These are phyloP conservation scores for Platypus cylindrus DNA, from an alignment of 2,888 invertebrate genomes.

Conservation along the genomic window DNA sequence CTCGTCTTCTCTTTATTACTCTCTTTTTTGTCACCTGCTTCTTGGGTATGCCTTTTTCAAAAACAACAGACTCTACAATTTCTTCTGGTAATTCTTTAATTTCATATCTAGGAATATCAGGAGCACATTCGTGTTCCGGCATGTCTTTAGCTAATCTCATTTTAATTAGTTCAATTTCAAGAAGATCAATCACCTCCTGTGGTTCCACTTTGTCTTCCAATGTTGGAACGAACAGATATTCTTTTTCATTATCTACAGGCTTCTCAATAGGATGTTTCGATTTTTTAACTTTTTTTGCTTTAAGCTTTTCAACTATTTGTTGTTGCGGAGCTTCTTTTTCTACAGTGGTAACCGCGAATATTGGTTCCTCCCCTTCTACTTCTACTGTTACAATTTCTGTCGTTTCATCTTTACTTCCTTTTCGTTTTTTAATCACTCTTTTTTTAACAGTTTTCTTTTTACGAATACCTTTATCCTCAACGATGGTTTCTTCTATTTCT, in stretches of 20 bases:
- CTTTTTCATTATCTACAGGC: conserved; percentile 21
- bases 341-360: conserved; percentile 29
- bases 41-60: conserved; percentile 17
- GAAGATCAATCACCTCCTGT: conserved; percentile 20
- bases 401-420: conserved; percentile 22
- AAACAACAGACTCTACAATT: conserved; percentile 24
- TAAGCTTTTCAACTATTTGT: conserved; percentile 18
- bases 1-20: conserved; percentile 33
- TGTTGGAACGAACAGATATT: conserved; percentile 28
- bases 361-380: conserved; percentile 30
- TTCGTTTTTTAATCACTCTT: conserved; percentile 22
- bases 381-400: conserved; percentile 27
- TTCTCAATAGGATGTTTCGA: conserved; percentile 14
- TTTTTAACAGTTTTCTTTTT: conserved; percentile 24
- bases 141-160: conserved; percentile 21
- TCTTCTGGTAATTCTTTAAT: conserved; percentile 33
- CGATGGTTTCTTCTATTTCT: conserved; percentile 15
- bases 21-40: conserved; percentile 31
- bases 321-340: conserved; percentile 16
- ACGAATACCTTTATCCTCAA: conserved; percentile 27
- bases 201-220: conserved; percentile 20
- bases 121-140: conserved; percentile 9
- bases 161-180: conserved; percentile 25
- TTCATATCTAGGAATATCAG: conserved; percentile 16
- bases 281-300: conserved; percentile 14